These are phyloP conservation scores for Monopterus albus DNA, from an alignment of 2,113 vertebrate species.

Conservation along the genomic window DNA sequence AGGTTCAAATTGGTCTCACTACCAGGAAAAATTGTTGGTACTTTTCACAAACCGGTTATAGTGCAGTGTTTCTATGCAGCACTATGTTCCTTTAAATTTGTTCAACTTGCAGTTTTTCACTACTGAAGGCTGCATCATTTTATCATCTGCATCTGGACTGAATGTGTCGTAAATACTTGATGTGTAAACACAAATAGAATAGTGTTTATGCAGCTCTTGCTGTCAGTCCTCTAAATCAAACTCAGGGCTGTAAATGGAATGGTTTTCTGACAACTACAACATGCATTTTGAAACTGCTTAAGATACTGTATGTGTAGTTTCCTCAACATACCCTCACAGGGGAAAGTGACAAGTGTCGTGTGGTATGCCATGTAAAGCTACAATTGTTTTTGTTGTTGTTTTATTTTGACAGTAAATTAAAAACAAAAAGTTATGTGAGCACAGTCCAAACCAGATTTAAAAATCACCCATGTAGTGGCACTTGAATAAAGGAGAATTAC, in stretches of 20 bases:
- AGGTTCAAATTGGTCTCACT: conserved; percentile 21
- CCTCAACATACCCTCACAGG: not conserved
- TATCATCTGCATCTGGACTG: conserved; percentile 4
- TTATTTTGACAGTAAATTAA: conserved; percentile 27
- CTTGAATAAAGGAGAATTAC: conserved; percentile 52
- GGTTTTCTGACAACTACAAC: conserved; percentile 24
- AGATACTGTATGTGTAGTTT: not conserved
- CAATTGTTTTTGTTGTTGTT: conserved; percentile 1
- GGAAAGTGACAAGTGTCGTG: conserved; percentile 1
- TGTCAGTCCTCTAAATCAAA: conserved; percentile 11
- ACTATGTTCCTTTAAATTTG: conserved; percentile 5
- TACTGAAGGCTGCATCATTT: conserved; percentile 2
- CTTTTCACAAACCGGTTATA: conserved; percentile 1
- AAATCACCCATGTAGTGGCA: conserved; percentile 25
- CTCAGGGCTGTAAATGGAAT: conserved; percentile 19
- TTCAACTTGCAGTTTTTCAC: not conserved
- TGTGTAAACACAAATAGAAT: conserved; percentile 10
- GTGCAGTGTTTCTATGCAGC: not conserved
- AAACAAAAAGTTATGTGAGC: conserved; percentile 36
- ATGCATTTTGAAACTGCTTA: conserved; percentile 10
- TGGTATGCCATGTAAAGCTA: conserved; percentile 4
- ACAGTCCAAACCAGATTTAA: conserved; percentile 31
- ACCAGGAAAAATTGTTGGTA: not conserved
- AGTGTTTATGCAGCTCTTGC: not conserved
- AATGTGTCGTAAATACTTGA: conserved; percentile 11